These are phyloP conservation scores for Antigone vipio DNA, from an alignment of 2,113 vertebrate species.

Conservation along the genomic window DNA sequence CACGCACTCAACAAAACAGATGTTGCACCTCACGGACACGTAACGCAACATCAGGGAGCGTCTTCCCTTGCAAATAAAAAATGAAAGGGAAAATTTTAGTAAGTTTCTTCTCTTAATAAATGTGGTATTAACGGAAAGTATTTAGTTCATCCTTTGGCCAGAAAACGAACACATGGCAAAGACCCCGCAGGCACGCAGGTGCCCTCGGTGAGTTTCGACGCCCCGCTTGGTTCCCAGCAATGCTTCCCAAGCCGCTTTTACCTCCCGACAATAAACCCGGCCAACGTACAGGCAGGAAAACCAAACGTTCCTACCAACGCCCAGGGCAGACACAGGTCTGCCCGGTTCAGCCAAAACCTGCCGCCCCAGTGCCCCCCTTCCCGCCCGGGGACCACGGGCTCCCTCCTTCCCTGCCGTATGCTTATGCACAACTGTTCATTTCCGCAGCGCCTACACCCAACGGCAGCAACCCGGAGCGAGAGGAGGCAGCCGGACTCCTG, in stretches of 20 bases:
- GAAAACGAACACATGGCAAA: neutral
- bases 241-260: accelerated
- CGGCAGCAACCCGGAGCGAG: neutral
- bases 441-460: neutral
- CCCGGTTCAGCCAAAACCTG: neutral
- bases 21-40: accelerated
- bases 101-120: neutral
- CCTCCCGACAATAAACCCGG: neutral
- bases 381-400: neutral
- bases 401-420: accelerated
- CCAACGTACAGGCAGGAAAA: accelerated
- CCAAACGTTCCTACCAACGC: accelerated
- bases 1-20: accelerated
- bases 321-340: neutral
- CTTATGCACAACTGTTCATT: neutral
- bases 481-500: neutral
- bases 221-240: neutral
- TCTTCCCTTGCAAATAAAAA: neutral
- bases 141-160: neutral
- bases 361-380: neutral
- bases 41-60: accelerated
- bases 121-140: accelerated
- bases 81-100: neutral
- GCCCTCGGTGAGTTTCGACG: neutral
- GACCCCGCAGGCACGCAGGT: neutral